These are phyloP conservation scores for Acleris laterana DNA, from an alignment of 2,888 invertebrate species.

Conservation along the genomic window DNA sequence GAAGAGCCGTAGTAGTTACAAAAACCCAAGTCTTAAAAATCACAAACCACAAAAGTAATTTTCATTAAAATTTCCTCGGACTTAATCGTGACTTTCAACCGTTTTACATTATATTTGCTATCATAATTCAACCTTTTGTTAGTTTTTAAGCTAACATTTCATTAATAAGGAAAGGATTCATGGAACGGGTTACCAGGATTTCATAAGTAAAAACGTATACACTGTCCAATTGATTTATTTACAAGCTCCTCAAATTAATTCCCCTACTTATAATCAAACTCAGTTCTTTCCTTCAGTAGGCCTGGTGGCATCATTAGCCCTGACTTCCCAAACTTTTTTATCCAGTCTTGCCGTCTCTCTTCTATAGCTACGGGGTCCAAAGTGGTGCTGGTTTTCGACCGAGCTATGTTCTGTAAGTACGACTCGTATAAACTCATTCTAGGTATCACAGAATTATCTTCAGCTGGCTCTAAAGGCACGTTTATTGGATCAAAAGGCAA, in stretches of 20 bases:
- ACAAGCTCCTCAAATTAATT: conserved; percentile 22
- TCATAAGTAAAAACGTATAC: background rate
- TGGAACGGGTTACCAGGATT: background rate
- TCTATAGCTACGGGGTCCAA: conserved; percentile 46
- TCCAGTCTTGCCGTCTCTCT: conserved; percentile 51
- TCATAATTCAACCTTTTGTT: no score
- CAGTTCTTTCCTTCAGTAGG: conserved; percentile 48
- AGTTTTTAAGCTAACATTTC: no score
- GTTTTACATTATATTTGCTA: no score
- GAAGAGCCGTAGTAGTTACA: no score
- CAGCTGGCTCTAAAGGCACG: conserved; percentile 71
- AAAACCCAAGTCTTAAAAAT: no score
- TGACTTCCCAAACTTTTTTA: conserved; percentile 53
- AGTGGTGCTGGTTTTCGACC: conserved; percentile 59
- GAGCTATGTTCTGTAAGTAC: conserved; percentile 64
- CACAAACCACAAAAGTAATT: no score
- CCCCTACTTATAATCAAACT: conserved; percentile 53
- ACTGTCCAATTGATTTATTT: conserved; percentile 1
- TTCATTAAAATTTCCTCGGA: no score
- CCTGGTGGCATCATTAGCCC: conserved; percentile 49
- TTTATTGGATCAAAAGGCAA: conserved; percentile 74
- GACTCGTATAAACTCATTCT: conserved; percentile 75
- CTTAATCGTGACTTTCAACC: no score
- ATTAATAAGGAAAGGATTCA: background rate
- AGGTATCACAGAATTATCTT: conserved; percentile 72